A percentile compares a stretch with the other conserved stretches of the same genome.
These are phyloP conservation scores for Oedothorax gibbosus DNA, from an alignment of 1,140 invertebrate genomes.

Conservation along the genomic window DNA sequence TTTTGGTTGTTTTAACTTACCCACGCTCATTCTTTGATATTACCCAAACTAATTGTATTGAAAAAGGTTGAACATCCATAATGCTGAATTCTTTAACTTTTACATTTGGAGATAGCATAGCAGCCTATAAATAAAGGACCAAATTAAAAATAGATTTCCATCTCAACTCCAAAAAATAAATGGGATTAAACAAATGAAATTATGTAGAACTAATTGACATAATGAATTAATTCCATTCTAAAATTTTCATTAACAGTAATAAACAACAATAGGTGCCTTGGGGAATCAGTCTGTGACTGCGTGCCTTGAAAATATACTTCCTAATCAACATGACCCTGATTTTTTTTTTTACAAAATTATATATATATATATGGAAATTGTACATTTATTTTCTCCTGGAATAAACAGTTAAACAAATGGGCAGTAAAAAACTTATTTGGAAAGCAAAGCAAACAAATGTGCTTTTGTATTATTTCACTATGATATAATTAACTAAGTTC, in stretches of 20 bases:
- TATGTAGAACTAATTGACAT: no score
- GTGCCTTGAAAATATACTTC: no score
- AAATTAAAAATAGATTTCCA: background rate
- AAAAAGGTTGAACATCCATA: conserved; percentile 91
- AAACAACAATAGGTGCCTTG: background rate
- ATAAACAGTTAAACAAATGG: no score
- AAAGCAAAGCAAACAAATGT: no score
- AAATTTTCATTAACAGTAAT: background rate
- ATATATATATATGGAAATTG: no score
- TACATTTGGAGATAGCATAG: conserved; percentile 95
- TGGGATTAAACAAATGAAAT: background rate
- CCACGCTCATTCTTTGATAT: conserved; percentile 74
- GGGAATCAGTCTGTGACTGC: no score
- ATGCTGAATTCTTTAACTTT: conserved; percentile 94
- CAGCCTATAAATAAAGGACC: conserved; percentile 73
- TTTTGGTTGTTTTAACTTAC: conserved; percentile 39
- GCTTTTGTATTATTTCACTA: no score
- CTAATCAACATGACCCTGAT: no score
- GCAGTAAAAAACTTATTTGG: no score
- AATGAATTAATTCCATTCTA: background rate
- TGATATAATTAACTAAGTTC: no score
- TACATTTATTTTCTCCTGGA: no score
- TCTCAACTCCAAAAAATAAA: background rate
- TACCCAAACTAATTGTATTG: conserved; percentile 79
- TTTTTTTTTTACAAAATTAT: no score